Percentiles rank a stretch among this genome's conserved stretches.
These are phyloP conservation scores for Toxotes chatareus DNA, from an alignment of 2,113 vertebrate species.

Conservation along the genomic window DNA sequence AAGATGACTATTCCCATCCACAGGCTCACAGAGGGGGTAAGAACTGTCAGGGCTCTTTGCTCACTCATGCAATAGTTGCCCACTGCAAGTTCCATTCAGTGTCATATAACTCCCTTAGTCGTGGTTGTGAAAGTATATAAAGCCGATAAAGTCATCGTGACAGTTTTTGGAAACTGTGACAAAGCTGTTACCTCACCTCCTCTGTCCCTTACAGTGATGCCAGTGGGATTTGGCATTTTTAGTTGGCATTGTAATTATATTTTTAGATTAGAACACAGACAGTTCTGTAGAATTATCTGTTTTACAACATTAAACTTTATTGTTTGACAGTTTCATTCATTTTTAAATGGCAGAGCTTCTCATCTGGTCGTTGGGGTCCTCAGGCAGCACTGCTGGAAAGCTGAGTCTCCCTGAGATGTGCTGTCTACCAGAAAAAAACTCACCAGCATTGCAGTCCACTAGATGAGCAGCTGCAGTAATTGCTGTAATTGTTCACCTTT, in stretches of 20 bases:
- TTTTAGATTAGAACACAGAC: not conserved
- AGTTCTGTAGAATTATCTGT: not conserved
- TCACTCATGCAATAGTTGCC: constrained; percentile 5
- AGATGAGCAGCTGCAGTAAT: constrained; percentile 67
- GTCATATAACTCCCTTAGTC: constrained; percentile 27
- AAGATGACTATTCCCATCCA: not conserved
- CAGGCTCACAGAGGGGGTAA: not conserved
- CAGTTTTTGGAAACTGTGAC: constrained; percentile 28
- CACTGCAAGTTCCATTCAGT: constrained; percentile 15
- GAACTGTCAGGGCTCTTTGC: constrained; percentile 10
- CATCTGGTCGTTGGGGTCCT: not conserved
- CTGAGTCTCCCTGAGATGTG: constrained; percentile 39
- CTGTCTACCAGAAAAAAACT: constrained; percentile 41
- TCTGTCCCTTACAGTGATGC: not conserved
- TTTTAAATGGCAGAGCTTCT: not conserved
- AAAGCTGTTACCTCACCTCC: constrained; percentile 1
- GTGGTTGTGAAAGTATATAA: constrained; percentile 4
- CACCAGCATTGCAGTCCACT: constrained; percentile 13
- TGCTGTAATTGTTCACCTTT: constrained; percentile 67
- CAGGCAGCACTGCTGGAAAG: constrained; percentile 10
- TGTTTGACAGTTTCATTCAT: not conserved
- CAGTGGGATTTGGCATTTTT: not conserved
- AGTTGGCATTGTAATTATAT: not conserved
- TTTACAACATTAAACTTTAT: not conserved
- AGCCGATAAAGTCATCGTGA: constrained; percentile 17